A percentile compares a stretch with the other conserved stretches of the same genome.
Evolutionary conservation across 2,797 vertebrate genomes (phyloP).

Genomic region (Rhynchonycteris naso): DNA sequence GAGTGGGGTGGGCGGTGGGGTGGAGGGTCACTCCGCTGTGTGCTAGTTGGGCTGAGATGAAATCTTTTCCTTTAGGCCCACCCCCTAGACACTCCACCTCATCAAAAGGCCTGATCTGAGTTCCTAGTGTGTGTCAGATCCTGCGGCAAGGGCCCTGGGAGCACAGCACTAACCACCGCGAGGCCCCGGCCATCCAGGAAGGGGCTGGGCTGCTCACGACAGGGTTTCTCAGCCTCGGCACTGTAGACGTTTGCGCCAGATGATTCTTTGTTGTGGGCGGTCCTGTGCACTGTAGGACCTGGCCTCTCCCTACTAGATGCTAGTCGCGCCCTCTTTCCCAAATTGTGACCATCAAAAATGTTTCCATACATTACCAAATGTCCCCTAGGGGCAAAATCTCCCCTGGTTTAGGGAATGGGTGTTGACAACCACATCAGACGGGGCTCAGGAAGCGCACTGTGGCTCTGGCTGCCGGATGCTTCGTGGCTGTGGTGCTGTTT

Average conservation of each 20-base stretch:
- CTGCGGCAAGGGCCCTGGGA: background rate
- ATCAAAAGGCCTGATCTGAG: background rate
- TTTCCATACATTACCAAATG: background rate
- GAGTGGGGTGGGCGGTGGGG: too few relatives aligned
- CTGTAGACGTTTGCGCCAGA: background rate
- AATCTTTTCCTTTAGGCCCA: background rate
- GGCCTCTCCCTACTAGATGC: background rate
- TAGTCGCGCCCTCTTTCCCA: background rate
- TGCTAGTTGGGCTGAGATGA: background rate
- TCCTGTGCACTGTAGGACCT: background rate
- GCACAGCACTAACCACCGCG: background rate
- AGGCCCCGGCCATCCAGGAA: background rate
- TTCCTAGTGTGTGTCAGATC: background rate
- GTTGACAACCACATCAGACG: background rate
- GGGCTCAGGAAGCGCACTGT: background rate
- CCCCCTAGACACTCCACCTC: background rate
- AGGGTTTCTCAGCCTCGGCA: background rate
- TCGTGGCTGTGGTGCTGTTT: background rate
- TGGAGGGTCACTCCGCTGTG: background rate
- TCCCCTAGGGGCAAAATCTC: background rate
- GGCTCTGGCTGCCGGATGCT: background rate
- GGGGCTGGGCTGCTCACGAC: background rate
- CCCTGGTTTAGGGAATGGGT: background rate
- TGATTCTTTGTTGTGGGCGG: background rate
- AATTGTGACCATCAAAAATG: background rate